Conservation (phyloP, 2,888 invertebrate species). For the Phyto melanocephala region DNA sequence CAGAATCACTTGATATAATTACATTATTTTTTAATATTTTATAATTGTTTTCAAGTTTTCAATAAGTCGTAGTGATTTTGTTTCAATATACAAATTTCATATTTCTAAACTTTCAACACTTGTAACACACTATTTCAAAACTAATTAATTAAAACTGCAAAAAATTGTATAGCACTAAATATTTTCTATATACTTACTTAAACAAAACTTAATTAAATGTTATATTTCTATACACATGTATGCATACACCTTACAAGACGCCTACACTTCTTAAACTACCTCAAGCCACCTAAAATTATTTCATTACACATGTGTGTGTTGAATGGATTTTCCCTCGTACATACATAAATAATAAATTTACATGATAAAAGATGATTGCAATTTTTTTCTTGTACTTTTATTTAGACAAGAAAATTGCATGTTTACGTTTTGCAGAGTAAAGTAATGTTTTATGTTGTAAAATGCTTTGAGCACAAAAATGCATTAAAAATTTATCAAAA, state of each 20-base stretch:
- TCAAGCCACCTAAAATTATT: background rate
- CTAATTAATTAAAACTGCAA: no score
- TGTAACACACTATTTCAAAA: no score
- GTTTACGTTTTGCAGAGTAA: conserved; percentile 39
- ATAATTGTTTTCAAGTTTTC: no score
- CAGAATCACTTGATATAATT: no score
- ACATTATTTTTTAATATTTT: no score
- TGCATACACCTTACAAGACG: background rate
- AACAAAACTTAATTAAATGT: conserved; percentile 49
- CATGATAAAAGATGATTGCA: conserved; percentile 1
- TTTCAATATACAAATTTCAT: no score
- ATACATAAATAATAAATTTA: conserved; percentile 37
- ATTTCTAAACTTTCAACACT: no score
- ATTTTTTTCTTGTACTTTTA: background rate
- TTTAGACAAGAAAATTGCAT: conserved; percentile 45
- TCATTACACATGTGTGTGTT: no score
- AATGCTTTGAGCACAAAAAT: conserved; percentile 54
- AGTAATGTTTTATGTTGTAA: conserved; percentile 48
- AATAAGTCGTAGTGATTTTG: no score
- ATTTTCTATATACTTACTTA: background rate
- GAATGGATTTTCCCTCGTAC: no score
- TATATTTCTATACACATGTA: conserved; percentile 7
- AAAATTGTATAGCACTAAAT: background rate
- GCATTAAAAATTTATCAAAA: conserved; percentile 54
- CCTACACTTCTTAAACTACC: background rate